Evolutionary conservation across 1,140 invertebrate species (phyloP), one percentile per base, ranked within the genome.

Genomic region (Idris sp.): DNA sequence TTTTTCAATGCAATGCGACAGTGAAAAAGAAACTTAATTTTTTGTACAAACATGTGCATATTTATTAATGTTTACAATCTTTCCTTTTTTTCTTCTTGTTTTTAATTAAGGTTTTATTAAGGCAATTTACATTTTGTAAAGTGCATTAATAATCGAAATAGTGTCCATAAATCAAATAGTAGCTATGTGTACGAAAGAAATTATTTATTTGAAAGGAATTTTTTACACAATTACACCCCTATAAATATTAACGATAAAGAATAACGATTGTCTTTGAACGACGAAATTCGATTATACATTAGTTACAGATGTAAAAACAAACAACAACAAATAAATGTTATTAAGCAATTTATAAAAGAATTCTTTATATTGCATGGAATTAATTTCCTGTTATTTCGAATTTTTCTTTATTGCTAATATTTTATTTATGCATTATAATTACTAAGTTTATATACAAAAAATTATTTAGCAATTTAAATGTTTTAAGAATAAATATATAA

Each of bases 271-370:
- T 75, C 72, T 72, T 80, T 76, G 28, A 71, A 54, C 71, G 54
- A 76, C 41, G 46, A 68, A 79, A 72, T 76, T 69, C 51, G 68
- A 76, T 76, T 76, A 77, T 77, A 76, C 69, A 81, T 77, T 80
- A 83, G 67, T 81, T 78, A 78, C 68, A 54, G 75, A 81, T 73
- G 69, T 73, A 73, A 56, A 79, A 56, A n/a, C n/a, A n/a, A n/a
- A n/a, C n/a, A 54, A 44, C 13, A 30, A n/a, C n/a, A 48, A 82
- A 80, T 82, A 81, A 82, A 83, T 81, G 81, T 83, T 81, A 78
- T 68, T 72, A 81, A 79, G 73, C 77, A 74, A 74, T 79, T 79
- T 79, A 76, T 65, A 76, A 64, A 74, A 77, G 64, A 59, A 77
- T 81, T 61, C 74, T 79, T 74, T 65, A 65, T 69, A 48, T 46